These are phyloP conservation scores for Mirza zaza DNA, from an alignment of 2,113 vertebrate genomes.

Conservation along the genomic window DNA sequence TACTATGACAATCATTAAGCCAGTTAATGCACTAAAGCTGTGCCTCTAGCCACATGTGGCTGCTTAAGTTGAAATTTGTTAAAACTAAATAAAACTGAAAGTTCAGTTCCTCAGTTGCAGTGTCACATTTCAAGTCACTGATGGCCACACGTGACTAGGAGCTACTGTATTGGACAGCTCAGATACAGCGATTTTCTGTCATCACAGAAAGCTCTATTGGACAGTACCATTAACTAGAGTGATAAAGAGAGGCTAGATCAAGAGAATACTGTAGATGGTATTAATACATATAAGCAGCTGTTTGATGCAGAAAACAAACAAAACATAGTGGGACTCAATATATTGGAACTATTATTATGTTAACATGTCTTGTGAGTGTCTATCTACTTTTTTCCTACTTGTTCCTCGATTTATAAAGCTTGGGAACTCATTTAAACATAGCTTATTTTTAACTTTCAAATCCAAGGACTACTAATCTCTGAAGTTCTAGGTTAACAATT, in stretches of 20 bases:
- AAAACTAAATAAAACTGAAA: slow-evolving; percentile 12
- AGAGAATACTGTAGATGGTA: not conserved
- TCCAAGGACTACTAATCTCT: not conserved
- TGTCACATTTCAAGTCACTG: not conserved
- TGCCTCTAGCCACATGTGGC: not conserved
- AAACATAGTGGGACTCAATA: not conserved
- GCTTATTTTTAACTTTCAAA: not conserved
- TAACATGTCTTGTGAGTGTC: not conserved
- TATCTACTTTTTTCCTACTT: not conserved
- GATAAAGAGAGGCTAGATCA: not conserved
- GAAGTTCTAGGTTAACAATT: not conserved
- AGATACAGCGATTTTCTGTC: not conserved
- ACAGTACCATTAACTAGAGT: not conserved
- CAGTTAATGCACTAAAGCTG: not conserved
- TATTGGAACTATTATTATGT: not conserved
- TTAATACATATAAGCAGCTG: not conserved
- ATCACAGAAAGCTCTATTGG: not conserved
- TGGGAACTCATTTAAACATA: not conserved
- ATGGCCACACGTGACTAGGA: too few species aligned
- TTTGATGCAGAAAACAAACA: not conserved
- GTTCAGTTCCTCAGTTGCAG: not conserved
- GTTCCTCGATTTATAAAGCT: not conserved
- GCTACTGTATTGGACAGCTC: not conserved
- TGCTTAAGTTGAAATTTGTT: not conserved
- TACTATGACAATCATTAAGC: not conserved